Evolutionary conservation across 2,888 invertebrate genomes (phyloP), one percentile per base, ranked within the genome.

Genomic region (Lochmaea capreae): DNA sequence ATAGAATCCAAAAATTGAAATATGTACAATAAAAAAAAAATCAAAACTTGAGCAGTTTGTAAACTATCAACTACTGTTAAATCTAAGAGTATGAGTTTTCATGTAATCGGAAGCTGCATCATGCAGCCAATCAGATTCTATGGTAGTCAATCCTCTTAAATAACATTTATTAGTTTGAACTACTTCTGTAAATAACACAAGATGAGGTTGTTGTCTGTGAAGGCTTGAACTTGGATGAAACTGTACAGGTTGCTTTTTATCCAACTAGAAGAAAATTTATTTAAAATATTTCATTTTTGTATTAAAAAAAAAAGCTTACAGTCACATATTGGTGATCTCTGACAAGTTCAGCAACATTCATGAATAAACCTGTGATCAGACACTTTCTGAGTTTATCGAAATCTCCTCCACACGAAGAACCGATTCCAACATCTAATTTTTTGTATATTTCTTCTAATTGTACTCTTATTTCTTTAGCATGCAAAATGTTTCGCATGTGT

Each of bases 201-300:
- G 91, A 22, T 91, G 91, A 8, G 95, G 93, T 72, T 93, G 92
- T 73, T 91, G 89, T 62, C 92, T 90, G 73, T 94, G 92, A 65
- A 97, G 88, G 42, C 91, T 91, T 65, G 95, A 94, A 52, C 94
- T 93, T 0, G 97, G 97, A 89, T 97, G 97, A 81, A 97, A 93
- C 75, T 90, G 88, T 11, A 96, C 95, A 58, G 90, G 90, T 88
- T 93, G 91, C 79, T 91, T 88, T 70, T 90, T 90, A 65, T 89
- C 88, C 76, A 92, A 81, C 92, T 93, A 46, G 33, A 39, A 39
- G 9, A 62, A 63, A 67, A 52, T 42, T 4, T 0, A 3, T 33
- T 33, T 5, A 33, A 33, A 62, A 54, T 12, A 54, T 18, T 22
- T 10, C 12, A 57, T 52, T 26, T 12, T 57, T 57, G 2, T 4